Evolutionary conservation across 2,888 invertebrate species (phyloP).

Genomic region (Hedychridium roseum): DNA sequence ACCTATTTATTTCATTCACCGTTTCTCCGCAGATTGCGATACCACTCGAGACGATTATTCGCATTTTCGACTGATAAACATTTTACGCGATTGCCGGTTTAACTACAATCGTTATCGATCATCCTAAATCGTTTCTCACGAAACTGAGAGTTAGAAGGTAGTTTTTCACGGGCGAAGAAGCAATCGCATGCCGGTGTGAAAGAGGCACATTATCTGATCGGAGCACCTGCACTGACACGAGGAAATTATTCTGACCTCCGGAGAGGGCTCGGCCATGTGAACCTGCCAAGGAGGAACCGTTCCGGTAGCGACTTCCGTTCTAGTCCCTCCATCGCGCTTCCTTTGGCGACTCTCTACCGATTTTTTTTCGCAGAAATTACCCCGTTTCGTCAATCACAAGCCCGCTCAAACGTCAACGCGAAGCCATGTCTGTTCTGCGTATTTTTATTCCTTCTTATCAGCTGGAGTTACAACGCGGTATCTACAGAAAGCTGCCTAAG

Average conservation of each 20-base stretch:
- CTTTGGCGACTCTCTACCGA: slow-evolving; percentile 15
- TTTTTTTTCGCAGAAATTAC: no score
- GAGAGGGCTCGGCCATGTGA: slow-evolving; percentile 50
- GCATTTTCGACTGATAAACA: slow-evolving; percentile 4
- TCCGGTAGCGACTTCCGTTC: slow-evolving; percentile 59
- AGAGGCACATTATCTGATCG: slow-evolving; percentile 39
- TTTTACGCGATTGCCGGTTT: no score
- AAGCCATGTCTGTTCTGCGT: slow-evolving; percentile 31
- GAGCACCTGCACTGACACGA: slow-evolving; percentile 47
- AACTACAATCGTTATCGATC: slow-evolving; percentile 5
- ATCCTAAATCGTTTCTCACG: no score
- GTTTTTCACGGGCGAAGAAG: slow-evolving; percentile 9
- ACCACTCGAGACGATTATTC: slow-evolving; percentile 1
- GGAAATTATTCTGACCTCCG: slow-evolving; percentile 56
- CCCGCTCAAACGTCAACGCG: no score
- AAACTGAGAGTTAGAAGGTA: background rate
- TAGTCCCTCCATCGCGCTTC: slow-evolving; percentile 23
- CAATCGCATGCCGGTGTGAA: slow-evolving; percentile 21
- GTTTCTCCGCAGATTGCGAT: background rate
- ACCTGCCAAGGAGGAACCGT: slow-evolving; percentile 49
- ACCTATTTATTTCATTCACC: slow-evolving; percentile 21
- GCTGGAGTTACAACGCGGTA: background rate
- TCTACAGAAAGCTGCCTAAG: no score
- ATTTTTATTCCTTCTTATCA: slow-evolving; percentile 35
- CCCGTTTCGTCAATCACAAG: no score